Base-by-base conservation (phyloP, 2,797 vertebrate genomes). In the Pristis pectinata region DNA sequence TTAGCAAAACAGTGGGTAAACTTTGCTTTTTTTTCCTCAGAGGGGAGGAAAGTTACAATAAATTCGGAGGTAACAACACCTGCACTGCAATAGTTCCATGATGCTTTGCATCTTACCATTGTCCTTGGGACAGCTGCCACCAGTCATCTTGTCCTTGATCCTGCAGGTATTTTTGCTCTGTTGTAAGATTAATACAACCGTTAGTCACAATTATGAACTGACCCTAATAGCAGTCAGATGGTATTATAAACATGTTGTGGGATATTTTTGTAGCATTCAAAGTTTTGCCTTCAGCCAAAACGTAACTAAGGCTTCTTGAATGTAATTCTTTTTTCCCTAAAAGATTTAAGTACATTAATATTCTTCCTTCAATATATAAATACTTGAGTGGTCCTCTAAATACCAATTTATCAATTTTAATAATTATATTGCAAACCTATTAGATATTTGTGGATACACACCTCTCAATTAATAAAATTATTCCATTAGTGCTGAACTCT, bases 41-140 rank as follows among this genome's bases (percentile, higher is more conserved):
- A 59, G 53, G 87, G 87, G 13, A 59, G 8, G n/a, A 70, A 61
- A 70, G n/a, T 10, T 44, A 64, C n/a, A 11, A 70, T 2, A n/a
- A n/a, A n/a, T n/a, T n/a, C n/a, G n/a, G n/a, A n/a, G n/a, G n/a
- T n/a, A n/a, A n/a, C n/a, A n/a, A n/a, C n/a, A 87, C 53, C 53
- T 9, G 27, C 13, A 87, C 34, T 59, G 37, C 37, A 70, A 44
- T 67, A 93, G 7, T 70, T 24, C n/a, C 61, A 92, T 59, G 67
- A 70, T 41, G 41, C 59, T 41, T 93, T 70, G 13, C 41, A 93
- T 34, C 92, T 74, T 93, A 74, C 92, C 92, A 93, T 53, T 74
- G n/a, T 72, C 41, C 30, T 70, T 17, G n/a, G 92, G 67, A 30
- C 67, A 93, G 24, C 44, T 34, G 13, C 91, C 91, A 93, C 91